phyloP scores from a whole-genome alignment of 92 coral and sea anemone species.

The Epizoanthus rinbou region DNA sequence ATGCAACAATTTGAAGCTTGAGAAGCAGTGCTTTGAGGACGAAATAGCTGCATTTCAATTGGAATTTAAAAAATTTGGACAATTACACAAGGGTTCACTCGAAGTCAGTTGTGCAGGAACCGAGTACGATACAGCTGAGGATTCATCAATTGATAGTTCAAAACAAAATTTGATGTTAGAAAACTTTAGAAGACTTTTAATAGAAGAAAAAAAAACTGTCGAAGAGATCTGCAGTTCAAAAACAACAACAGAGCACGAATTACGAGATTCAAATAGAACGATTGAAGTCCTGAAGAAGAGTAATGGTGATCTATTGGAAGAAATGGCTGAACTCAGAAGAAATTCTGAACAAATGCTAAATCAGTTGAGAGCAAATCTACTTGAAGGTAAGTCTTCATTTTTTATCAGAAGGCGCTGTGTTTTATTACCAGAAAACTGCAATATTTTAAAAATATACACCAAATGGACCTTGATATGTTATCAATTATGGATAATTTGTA shows the following conservation, averaged over 20 bases:
- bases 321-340: not conserved
- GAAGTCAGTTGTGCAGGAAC: no score
- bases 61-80: conserved; percentile 10
- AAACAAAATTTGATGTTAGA: conserved; percentile 9
- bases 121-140: not conserved
- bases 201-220: conserved; percentile 2
- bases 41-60: conserved; percentile 27
- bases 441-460: no score
- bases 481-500: no score
- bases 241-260: conserved; percentile 10
- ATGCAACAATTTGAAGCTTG: not conserved
- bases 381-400: conserved; percentile 16
- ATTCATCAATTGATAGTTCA: not conserved
- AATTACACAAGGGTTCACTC: no score
- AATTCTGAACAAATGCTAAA: conserved; percentile 20
- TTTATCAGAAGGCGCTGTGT: no score
- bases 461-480: no score
- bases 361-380: conserved; percentile 29
- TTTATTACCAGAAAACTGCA: no score
- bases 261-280: conserved; percentile 9
- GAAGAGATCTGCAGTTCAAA: conserved; percentile 9
- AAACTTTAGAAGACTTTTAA: conserved; percentile 28
- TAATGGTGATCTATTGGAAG: conserved; percentile 20
- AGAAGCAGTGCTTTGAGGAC: conserved; percentile 31
- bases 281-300: conserved; percentile 18